Evolutionary conservation across 1,140 invertebrate species (phyloP), one percentile per base, ranked within the genome.

Genomic region (Augochlora pura): DNA sequence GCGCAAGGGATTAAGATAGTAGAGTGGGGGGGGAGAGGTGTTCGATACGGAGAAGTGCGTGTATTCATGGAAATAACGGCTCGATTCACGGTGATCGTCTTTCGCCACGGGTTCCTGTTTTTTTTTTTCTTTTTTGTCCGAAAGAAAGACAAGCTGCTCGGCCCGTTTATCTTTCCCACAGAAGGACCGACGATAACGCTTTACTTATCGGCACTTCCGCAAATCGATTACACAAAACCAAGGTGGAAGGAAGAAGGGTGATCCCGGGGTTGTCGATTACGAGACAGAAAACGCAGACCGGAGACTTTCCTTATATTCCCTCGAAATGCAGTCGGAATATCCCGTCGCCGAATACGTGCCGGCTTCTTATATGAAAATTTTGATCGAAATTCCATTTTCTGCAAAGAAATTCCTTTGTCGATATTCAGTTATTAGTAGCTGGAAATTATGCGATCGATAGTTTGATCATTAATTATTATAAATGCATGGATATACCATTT

Each of bases 161-260:
- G 6, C 46, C 46, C 77, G 81, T 86, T 86, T 86, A 83, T 86
- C 81, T 86, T 86, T 86, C 84, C 77, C 84, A 83, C 82, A 85
- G 78, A 82, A 69, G 73, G 65, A 80, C 67, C 64, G 38, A n/a
- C 72, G 85, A 86, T 87, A 87, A 87, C 69, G 67, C 74, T 86
- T 81, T 77, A 85, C 81, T 86, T 86, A 86, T 86, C 84, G 84
- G 67, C 66, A 77, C 71, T 86, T 86, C 81, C 81, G 81, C 84
- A 77, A 83, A 86, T 86, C 85, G 81, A 86, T 86, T 86, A 83
- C 69, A 86, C 70, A 59, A 68, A 52, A 75, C 60, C 70, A 76
- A 69, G 73, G 52, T 42, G 54, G 63, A 67, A 70, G 69, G 64
- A 79, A 68, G 60, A 27, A 68, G 59, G 16, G 18, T 14, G 67